Evolutionary conservation across 1,140 invertebrate species (phyloP), one percentile per base, ranked within the genome.

Genomic region (Apis laboriosa): DNA sequence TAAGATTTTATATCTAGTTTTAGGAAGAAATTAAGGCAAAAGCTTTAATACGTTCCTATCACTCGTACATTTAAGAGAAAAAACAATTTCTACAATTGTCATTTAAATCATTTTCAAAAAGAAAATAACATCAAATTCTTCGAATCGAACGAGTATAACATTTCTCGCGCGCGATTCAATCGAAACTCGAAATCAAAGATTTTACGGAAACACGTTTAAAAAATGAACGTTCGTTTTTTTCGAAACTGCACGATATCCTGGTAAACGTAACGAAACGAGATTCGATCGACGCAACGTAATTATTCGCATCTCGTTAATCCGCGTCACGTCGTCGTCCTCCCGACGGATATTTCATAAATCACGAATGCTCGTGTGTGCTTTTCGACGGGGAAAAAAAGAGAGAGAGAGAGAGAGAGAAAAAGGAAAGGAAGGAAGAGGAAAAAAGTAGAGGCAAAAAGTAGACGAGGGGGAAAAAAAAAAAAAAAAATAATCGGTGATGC

Each of bases 221-320:
- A 43, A 43, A 7, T 43, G 34, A 43, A 43, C 34, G 34, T 7
- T 15, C 17, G 34, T 43, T 43, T 19, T 76, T 51, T 43, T 15
- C 19, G 12, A 61, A 24, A 15, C 60, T 24, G 43, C n/a, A 1
- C 17, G 43, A 28, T 75, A n/a, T 51, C 58, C 34, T 12, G 24
- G 2, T 61, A 43, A 43, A 43, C 53, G 58, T 21, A 75, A 75
- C 73, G 58, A 49, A 55, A 67, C 51, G 28, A 34, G 34, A 21
- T 68, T 77, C 63, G 76, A 78, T 70, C 64, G 24, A 51, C 9
- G 55, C 53, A 24, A 79, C 53, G 63, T 71, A 79, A 79, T 79
- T 79, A 71, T 71, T 79, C 51, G 55, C 28, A 55, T 60, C 77
- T 77, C 77, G 66, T 79, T 71, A 79, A 79, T 70, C n/a, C 64